Evolutionary conservation across 2,888 invertebrate genomes (phyloP).

Genomic region (Eudasyphora cyanicolor): DNA sequence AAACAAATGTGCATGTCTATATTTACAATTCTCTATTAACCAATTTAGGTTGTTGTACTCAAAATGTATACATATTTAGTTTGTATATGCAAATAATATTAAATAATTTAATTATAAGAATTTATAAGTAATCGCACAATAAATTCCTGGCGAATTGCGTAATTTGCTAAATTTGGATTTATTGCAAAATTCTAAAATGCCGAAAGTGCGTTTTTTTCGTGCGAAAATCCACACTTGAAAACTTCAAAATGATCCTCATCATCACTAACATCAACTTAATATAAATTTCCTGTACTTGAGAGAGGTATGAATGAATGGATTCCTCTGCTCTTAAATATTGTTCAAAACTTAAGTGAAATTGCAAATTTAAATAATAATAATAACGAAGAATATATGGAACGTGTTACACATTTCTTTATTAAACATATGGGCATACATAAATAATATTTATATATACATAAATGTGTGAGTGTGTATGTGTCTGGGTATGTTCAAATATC

Average conservation of each 20-base stretch:
- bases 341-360: slow-evolving; percentile 22
- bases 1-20: too few relatives aligned
- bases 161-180: not conserved
- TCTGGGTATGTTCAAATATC: slow-evolving; percentile 26
- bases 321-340: not conserved
- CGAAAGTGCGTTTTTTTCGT: not conserved
- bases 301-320: slow-evolving; percentile 39
- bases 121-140: too few relatives aligned
- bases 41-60: too few relatives aligned
- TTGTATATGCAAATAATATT: too few relatives aligned
- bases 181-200: not conserved
- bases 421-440: too few relatives aligned
- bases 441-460: not conserved
- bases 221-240: slow-evolving; percentile 40
- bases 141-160: too few relatives aligned
- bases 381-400: not conserved
- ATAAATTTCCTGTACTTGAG: slow-evolving; percentile 52
- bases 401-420: slow-evolving; percentile 14
- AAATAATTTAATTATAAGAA: too few relatives aligned
- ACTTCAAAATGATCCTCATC: slow-evolving; percentile 45
- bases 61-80: too few relatives aligned
- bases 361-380: slow-evolving; percentile 50
- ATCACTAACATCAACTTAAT: slow-evolving; percentile 44
- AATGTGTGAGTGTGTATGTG: not conserved
- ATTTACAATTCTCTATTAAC: too few relatives aligned